Percentiles rank a stretch among this genome's conserved stretches.
Evolutionary conservation across 1,140 invertebrate species (phyloP).

Genomic region (Riptortus pedestris): DNA sequence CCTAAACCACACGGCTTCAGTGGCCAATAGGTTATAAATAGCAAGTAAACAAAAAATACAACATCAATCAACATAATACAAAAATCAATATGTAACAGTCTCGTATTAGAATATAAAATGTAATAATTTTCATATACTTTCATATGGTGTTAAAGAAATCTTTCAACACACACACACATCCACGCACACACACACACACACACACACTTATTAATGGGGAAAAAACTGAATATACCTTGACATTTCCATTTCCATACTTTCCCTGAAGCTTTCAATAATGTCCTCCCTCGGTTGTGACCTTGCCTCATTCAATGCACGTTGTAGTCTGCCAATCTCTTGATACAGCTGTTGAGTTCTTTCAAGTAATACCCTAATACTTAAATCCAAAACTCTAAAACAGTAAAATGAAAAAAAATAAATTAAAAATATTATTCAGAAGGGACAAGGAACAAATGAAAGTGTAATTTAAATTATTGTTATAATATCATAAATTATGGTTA

Average conservation of each 20-base stretch:
- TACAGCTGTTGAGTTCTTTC: slow-evolving; percentile 59
- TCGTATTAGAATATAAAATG: too few species aligned
- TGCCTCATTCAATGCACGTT: slow-evolving; percentile 56
- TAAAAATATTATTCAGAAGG: background rate
- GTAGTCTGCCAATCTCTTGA: slow-evolving; percentile 64
- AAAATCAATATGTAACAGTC: too few species aligned
- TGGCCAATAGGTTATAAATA: too few species aligned
- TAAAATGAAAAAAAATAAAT: background rate
- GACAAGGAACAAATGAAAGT: background rate
- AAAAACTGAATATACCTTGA: slow-evolving; percentile 37
- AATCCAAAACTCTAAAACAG: slow-evolving; percentile 49
- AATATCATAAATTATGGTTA: too few species aligned
- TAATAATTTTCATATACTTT: too few species aligned
- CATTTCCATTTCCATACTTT: slow-evolving; percentile 52
- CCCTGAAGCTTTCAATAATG: slow-evolving; percentile 47
- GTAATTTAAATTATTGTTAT: background rate
- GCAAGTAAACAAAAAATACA: too few species aligned
- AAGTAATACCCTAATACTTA: slow-evolving; percentile 68
- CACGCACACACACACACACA: too few species aligned
- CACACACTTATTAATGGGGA: background rate
- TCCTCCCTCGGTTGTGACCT: slow-evolving; percentile 41
- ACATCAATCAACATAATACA: too few species aligned
- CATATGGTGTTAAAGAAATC: too few species aligned
- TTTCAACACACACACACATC: too few species aligned
- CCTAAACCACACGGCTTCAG: too few species aligned